These are phyloP conservation scores for Ligdia adustata DNA, from an alignment of 2,888 invertebrate genomes.

Conservation along the genomic window DNA sequence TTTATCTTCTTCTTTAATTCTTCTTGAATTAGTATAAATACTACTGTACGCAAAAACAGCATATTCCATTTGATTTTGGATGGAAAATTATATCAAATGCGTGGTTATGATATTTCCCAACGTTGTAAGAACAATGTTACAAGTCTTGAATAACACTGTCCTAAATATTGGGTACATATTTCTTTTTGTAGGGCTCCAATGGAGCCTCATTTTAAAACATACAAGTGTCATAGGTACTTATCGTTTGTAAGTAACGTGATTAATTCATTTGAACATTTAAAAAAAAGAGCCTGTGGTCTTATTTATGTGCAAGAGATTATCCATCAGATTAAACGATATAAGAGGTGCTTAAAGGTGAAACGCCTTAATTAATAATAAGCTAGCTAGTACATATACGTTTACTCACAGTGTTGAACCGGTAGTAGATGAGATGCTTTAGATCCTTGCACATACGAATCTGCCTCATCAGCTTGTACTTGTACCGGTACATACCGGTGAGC, in stretches of 20 bases:
- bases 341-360: neutral
- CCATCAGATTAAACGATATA: too few species aligned
- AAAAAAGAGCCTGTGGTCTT: too few species aligned
- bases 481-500: constrained; percentile 99
- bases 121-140: constrained; percentile 5
- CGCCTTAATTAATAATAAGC: neutral
- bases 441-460: constrained; percentile 99
- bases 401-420: constrained; percentile 98
- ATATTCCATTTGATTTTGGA: constrained; percentile 29
- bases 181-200: too few species aligned
- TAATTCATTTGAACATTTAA: too few species aligned
- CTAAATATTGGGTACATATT: constrained; percentile 8
- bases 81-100: constrained; percentile 37
- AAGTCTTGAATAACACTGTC: constrained; percentile 12
- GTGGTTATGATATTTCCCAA: constrained; percentile 27
- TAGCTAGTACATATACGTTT: too few species aligned
- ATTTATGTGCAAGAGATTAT: too few species aligned
- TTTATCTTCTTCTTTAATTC: too few species aligned
- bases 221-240: too few species aligned
- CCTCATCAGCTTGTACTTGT: constrained; percentile 99
- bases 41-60: constrained; percentile 35
- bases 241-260: too few species aligned
- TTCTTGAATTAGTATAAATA: too few species aligned
- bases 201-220: too few species aligned
- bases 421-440: constrained; percentile 99